These are phyloP conservation scores for Idaea straminata DNA, from an alignment of 2,888 invertebrate genomes.

Conservation along the genomic window DNA sequence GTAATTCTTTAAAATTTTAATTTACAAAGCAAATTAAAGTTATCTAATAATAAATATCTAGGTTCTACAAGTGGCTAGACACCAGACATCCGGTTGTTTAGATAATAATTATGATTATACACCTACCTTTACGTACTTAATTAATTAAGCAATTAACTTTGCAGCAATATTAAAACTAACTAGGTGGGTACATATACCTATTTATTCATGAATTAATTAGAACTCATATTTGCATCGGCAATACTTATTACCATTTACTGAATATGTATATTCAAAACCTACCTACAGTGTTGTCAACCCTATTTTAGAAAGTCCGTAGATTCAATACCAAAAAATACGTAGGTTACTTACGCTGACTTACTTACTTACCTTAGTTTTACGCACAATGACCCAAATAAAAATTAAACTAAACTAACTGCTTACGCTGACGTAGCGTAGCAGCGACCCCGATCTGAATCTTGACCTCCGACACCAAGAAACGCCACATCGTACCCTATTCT, in stretches of 20 bases:
- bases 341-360: too few species aligned
- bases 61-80: background rate
- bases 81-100: background rate
- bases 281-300: constrained; percentile 3
- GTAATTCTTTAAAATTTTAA: constrained; percentile 8
- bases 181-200: constrained; percentile 11
- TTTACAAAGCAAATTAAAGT: constrained; percentile 9
- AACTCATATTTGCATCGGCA: constrained; percentile 22
- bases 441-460: too few species aligned
- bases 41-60: background rate
- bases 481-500: too few species aligned
- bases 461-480: too few species aligned
- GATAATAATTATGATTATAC: constrained; percentile 2
- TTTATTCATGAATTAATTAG: constrained; percentile 16
- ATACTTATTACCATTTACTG: constrained; percentile 31
- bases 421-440: too few species aligned
- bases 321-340: background rate
- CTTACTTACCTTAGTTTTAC: too few species aligned
- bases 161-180: constrained; percentile 7
- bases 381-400: too few species aligned
- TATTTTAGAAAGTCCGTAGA: background rate
- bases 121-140: too few species aligned
- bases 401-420: too few species aligned
- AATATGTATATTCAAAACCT: constrained; percentile 32
- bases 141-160: constrained; percentile 10